Evolutionary conservation across 2,888 invertebrate species (phyloP).

Genomic region (Apoda limacodes): DNA sequence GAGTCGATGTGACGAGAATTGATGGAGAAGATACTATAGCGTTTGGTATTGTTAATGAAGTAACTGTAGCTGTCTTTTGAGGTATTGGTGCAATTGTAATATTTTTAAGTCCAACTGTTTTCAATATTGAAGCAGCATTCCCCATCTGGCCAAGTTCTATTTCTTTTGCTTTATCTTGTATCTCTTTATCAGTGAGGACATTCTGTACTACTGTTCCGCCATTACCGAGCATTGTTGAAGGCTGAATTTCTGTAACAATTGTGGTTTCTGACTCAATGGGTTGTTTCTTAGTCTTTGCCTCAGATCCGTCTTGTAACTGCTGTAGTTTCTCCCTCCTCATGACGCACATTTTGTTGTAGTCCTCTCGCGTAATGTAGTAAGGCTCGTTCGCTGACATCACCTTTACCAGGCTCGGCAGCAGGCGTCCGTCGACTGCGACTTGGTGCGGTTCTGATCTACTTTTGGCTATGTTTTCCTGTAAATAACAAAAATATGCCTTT

Average conservation of each 20-base stretch:
- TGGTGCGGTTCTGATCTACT: conserved; percentile 61
- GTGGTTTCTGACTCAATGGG: conserved; percentile 31
- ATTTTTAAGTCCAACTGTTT: conserved; percentile 60
- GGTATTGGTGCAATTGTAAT: conserved; percentile 61
- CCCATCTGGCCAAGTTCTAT: conserved; percentile 39
- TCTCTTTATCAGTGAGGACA: conserved; percentile 27
- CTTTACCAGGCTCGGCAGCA: conserved; percentile 75
- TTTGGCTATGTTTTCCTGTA: conserved; percentile 50
- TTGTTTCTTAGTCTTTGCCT: conserved; percentile 23
- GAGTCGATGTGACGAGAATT: conserved; percentile 35
- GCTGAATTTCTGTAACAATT: conserved; percentile 48
- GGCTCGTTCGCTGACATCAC: conserved; percentile 83
- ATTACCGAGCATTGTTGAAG: conserved; percentile 47
- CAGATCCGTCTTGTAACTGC: conserved; percentile 65
- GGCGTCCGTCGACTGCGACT: conserved; percentile 69
- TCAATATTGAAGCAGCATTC: conserved; percentile 55
- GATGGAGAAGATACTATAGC: conserved; percentile 34
- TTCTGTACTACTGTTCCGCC: conserved; percentile 48
- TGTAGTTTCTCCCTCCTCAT: conserved; percentile 75
- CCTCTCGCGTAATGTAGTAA: conserved; percentile 81
- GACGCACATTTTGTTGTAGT: conserved; percentile 84
- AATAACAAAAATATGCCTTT: conserved; percentile 9
- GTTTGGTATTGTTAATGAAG: conserved; percentile 31
- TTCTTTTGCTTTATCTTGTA: conserved; percentile 26
- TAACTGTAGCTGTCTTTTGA: conserved; percentile 49